phyloP scores from a whole-genome alignment of 2,888 invertebrate genomes.

The Conistra vaccinii region DNA sequence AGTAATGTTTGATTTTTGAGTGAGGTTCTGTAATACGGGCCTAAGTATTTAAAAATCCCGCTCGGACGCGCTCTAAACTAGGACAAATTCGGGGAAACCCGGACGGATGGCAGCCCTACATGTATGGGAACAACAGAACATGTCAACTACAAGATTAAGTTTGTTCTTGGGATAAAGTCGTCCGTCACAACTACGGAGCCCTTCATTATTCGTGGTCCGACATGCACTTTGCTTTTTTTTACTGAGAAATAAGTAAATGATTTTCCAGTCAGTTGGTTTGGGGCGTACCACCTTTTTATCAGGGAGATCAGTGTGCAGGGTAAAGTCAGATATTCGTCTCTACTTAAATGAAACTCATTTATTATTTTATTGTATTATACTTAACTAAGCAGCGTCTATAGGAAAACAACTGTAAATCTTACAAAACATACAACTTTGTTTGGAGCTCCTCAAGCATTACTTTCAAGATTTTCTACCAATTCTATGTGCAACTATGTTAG shows the following conservation, averaged over 20 bases:
- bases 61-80: too few relatives aligned
- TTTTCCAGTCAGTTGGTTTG: not conserved
- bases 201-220: too few relatives aligned
- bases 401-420: conserved; percentile 38
- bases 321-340: conserved; percentile 1
- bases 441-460: not conserved
- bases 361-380: conserved; percentile 40
- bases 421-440: not conserved
- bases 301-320: not conserved
- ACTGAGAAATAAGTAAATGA: not conserved
- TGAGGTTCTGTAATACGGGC: too few relatives aligned
- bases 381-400: conserved; percentile 22
- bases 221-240: not conserved
- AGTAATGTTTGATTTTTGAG: too few relatives aligned
- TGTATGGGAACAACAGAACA: too few relatives aligned
- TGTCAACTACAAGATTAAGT: too few relatives aligned
- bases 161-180: too few relatives aligned
- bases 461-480: not conserved
- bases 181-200: too few relatives aligned
- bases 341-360: conserved; percentile 26
- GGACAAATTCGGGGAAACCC: too few relatives aligned
- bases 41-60: too few relatives aligned
- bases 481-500: not conserved
- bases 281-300: too few relatives aligned
- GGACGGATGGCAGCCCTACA: too few relatives aligned